Evolutionary conservation across 2,888 invertebrate species (phyloP), one percentile per base, ranked within the genome.

Genomic region (Anthophora plumipes): DNA sequence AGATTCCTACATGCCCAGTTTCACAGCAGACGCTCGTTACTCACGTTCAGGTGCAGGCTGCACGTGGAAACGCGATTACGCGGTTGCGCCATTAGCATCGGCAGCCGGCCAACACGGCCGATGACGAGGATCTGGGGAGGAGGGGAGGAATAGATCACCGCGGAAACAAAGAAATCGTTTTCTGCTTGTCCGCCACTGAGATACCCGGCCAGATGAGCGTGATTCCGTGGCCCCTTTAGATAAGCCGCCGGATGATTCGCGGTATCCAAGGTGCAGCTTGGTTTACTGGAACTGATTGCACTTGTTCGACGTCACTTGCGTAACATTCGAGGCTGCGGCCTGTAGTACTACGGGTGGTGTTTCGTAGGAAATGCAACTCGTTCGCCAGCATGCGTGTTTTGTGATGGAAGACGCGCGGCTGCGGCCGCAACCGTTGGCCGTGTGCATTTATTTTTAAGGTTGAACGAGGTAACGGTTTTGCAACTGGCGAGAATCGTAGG

Each of bases 1-100:
- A 81, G 85, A 85, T 89, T 86, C 80, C 82, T 73, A 25, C 75
- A 67, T 73, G 75, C 67, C 73, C 79, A 66, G 79, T 81, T 84
- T 70, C 80, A 82, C 71, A 68, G 81, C 66, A 82, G 84, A 76
- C 79, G 84, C 80, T 86, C 82, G 86, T 91, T 91, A 91, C 89
- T 91, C 91, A 91, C 90, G 90, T 90, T 90, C 91, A 91, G 91
- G 91, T 91, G 91, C 90, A 87, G 85, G 61, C 69, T 81, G 91
- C 91, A 91, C 92, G 92, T 91, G 92, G 88, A 88, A 86, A 86
- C 79, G 78, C 85, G 90, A 91, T 91, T 90, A 89, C 90, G 89
- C 87, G 84, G 85, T 88, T 82, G 84, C 82, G 83, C 84, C 88
- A 83, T 83, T 83, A 83, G 78, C 80, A 82, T 73, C 64, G 76